Evolutionary conservation across 2,797 vertebrate species (phyloP).

Genomic region (Carcharodon carcharias): DNA sequence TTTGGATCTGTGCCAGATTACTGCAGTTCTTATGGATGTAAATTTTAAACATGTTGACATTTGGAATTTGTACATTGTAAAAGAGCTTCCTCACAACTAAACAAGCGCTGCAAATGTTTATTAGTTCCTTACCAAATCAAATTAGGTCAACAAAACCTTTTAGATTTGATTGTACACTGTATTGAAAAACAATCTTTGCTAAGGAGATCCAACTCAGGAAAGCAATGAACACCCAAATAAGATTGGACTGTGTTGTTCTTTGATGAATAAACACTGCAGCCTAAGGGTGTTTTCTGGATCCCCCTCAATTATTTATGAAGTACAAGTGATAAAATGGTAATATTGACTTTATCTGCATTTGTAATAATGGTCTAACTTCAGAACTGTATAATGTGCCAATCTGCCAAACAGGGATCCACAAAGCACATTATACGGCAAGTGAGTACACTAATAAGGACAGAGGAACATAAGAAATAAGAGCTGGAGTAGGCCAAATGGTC

Average conservation of each 20-base stretch:
- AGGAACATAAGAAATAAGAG: too few relatives aligned
- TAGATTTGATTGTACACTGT: not conserved
- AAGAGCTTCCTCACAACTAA: not conserved
- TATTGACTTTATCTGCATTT: not conserved
- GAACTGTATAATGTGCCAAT: not conserved
- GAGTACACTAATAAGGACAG: not conserved
- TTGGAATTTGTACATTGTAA: constrained; percentile 24
- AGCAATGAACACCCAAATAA: not conserved
- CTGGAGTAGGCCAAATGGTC: too few relatives aligned
- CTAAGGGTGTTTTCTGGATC: not conserved
- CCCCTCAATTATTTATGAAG: not conserved
- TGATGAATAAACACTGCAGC: not conserved
- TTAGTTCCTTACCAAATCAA: not conserved
- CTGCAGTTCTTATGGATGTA: not conserved
- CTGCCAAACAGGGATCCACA: not conserved
- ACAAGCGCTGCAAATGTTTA: constrained; percentile 24
- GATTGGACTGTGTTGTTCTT: not conserved
- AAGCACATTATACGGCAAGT: not conserved
- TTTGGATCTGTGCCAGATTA: not conserved
- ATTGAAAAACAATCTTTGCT: not conserved
- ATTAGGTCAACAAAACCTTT: not conserved
- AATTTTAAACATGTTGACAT: not conserved
- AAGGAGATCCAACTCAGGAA: not conserved
- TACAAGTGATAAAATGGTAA: not conserved
- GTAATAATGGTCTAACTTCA: not conserved